phyloP scores from a whole-genome alignment of 92 coral and sea anemone genomes.

The Palythoa grandiflora region DNA sequence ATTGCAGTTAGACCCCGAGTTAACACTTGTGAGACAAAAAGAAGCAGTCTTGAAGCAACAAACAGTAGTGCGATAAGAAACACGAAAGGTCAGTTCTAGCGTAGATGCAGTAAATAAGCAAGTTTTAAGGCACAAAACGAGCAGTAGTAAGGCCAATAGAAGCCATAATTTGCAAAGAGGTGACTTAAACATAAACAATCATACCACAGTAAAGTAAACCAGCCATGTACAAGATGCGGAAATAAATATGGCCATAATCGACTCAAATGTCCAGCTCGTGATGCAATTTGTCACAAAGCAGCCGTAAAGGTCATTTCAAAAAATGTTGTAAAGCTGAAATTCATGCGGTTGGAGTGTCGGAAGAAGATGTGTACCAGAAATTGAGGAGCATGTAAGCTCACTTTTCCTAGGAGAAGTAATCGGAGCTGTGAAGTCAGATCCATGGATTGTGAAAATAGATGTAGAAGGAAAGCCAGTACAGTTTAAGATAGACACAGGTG shows the following conservation, averaged over 20 bases:
- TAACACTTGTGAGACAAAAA: no score
- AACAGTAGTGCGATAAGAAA: conserved; percentile 12
- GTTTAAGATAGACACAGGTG: no score
- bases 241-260: conserved; percentile 11
- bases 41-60: background rate
- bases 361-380: conserved; percentile 14
- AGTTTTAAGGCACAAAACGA: background rate
- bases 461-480: background rate
- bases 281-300: background rate
- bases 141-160: conserved; percentile 10
- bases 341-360: conserved; percentile 12
- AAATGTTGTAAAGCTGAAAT: conserved; percentile 9
- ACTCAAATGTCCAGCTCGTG: background rate
- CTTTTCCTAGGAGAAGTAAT: background rate
- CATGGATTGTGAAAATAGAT: background rate
- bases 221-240: conserved; percentile 13
- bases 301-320: conserved; percentile 12
- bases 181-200: background rate
- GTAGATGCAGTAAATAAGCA: conserved; percentile 12
- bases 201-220: background rate
- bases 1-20: no score
- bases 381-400: conserved; percentile 21
- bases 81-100: conserved; percentile 11
- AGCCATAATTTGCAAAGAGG: background rate
- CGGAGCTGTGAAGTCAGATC: background rate